Conservation (phyloP, 2,797 vertebrate genomes). For the Rousettus madagascariensis region DNA sequence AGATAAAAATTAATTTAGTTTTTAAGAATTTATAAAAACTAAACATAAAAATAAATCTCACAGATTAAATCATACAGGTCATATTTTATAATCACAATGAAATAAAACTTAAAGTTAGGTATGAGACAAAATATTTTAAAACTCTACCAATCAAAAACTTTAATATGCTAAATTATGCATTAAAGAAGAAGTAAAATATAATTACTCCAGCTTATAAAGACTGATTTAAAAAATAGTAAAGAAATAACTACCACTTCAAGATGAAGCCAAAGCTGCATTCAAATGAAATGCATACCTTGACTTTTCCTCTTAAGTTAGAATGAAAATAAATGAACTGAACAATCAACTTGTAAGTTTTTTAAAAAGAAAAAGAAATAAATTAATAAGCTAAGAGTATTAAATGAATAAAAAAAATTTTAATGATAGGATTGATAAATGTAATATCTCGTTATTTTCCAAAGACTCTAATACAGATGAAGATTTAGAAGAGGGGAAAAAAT, state of each 20-base stretch:
- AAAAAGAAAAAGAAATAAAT: not conserved
- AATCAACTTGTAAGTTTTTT: not conserved
- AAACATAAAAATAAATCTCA: not conserved
- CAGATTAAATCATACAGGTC: conserved; percentile 20
- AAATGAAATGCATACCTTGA: not conserved
- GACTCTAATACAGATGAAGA: not conserved
- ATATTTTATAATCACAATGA: not conserved
- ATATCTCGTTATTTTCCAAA: conserved; percentile 1
- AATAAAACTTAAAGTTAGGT: conserved; percentile 39
- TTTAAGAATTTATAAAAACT: conserved; percentile 30
- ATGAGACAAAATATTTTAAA: conserved; percentile 15
- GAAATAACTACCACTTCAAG: not conserved
- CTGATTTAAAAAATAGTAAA: not conserved
- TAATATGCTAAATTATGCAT: not conserved
- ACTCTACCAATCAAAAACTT: not conserved
- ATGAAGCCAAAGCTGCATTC: conserved; percentile 26
- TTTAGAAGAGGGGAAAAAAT: not conserved
- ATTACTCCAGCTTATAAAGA: not conserved
- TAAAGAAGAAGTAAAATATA: conserved; percentile 42
- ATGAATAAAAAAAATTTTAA: not conserved
- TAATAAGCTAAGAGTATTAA: not conserved
- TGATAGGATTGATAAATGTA: not conserved
- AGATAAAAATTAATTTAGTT: not conserved
- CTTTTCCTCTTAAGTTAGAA: conserved; percentile 35
- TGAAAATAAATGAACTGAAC: conserved; percentile 13